Base-by-base conservation (phyloP, 2,888 invertebrate species). In the Seira ritae region DNA sequence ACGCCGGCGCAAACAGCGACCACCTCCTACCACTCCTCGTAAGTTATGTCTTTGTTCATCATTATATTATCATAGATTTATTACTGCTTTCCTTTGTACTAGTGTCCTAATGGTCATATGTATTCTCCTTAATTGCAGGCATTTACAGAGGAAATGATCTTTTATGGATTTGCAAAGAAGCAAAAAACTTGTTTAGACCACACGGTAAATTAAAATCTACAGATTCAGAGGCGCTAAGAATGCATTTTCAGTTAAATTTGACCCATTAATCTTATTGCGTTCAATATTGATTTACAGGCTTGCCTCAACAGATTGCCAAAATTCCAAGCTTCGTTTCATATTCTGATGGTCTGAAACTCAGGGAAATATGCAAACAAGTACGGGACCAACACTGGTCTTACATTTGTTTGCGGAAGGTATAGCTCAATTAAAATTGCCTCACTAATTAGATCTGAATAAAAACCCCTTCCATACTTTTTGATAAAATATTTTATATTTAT, bases 381-480 rank as follows among this genome's bases (percentile, higher is more conserved):
- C 71, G 85, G n/a, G 74, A 80, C 1, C 82, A 87, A 22, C 87
- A 88, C 62, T 88, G 88, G 88, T 20, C 62, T 37, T 87, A 80
- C 60, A 71, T 81, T 23, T 74, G 50, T 46, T 17, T 60, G 1
- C 50, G 77, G 15, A 79, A 79, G 84, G 84, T 84, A 23, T 31
- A 31, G 8, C 31, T 31, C 31, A 2, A 31, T 31, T 2, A 31
- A n/a, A 42, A 20, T 22, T 23, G 8, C 1, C 23, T 46, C n/a
- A 46, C 20, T 31, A 6, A 46, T 4, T 17, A 19, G 8, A 70
- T 1, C 4, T 70, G n/a, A 42, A n/a, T 50, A n/a, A n/a, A n/a
- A n/a, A n/a, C n/a, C 42, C 6, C 42, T 42, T 12, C 6, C 42
- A 42, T n/a, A n/a, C n/a, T n/a, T n/a, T n/a, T n/a, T n/a, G n/a